Evolutionary conservation across 1,140 invertebrate genomes (phyloP).

Genomic region (Conopomorpha cramerella): DNA sequence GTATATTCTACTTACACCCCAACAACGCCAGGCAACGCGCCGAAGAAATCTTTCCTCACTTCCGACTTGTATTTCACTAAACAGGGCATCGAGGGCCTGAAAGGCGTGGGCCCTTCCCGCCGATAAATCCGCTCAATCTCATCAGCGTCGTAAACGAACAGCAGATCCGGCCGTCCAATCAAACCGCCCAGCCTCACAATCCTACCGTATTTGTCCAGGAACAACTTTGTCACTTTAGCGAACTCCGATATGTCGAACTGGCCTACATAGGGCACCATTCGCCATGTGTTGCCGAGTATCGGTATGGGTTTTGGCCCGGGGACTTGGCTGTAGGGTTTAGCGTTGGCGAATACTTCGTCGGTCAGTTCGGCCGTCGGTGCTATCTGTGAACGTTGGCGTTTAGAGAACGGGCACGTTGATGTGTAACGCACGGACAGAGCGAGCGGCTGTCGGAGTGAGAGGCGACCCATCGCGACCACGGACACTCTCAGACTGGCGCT

Average conservation of each 20-base stretch:
- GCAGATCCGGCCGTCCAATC: conserved; percentile 78
- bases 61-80: conserved; percentile 82
- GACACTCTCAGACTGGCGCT: conserved; percentile 24
- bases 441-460: conserved; percentile 24
- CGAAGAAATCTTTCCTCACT: conserved; percentile 81
- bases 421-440: conserved; percentile 19
- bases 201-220: conserved; percentile 76
- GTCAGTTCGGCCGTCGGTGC: conserved; percentile 35
- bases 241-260: conserved; percentile 81
- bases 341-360: conserved; percentile 43
- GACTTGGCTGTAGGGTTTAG: conserved; percentile 73
- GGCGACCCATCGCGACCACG: conserved; percentile 38
- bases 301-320: conserved; percentile 82
- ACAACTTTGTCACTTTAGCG: conserved; percentile 71
- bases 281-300: conserved; percentile 82
- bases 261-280: conserved; percentile 62
- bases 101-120: conserved; percentile 79
- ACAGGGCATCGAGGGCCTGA: conserved; percentile 83
- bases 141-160: conserved; percentile 83
- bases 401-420: conserved; percentile 40
- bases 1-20: conserved; percentile 84
- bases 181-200: conserved; percentile 75
- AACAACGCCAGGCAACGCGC: conserved; percentile 78
- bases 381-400: conserved; percentile 42
- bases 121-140: conserved; percentile 83